Percentiles rank a stretch among this genome's conserved stretches.
Evolutionary conservation across 2,888 invertebrate genomes (phyloP).

Genomic region (Balanococcus diminutus): DNA sequence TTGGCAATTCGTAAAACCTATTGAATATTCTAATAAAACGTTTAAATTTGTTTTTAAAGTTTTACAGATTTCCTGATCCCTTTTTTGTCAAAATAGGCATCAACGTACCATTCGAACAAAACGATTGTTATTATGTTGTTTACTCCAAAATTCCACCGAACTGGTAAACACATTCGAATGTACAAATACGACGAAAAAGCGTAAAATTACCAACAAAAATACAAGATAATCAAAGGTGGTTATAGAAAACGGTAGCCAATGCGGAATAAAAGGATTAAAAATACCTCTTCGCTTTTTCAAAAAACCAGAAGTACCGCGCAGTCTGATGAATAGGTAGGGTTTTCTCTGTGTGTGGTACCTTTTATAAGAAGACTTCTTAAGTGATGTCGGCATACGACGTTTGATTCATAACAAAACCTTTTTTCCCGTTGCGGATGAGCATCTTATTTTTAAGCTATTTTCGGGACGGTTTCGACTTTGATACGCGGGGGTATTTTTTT

Average conservation of each 20-base stretch:
- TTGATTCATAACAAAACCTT: background rate
- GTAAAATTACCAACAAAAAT: background rate
- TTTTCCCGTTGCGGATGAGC: background rate
- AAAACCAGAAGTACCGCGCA: background rate
- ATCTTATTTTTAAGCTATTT: background rate
- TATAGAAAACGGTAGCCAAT: slow-evolving; percentile 15
- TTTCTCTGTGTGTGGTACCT: background rate
- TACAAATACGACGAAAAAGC: background rate
- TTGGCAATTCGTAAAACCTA: background rate
- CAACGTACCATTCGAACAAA: background rate
- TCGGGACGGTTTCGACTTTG: background rate
- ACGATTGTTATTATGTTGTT: background rate
- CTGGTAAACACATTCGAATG: background rate
- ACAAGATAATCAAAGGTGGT: background rate
- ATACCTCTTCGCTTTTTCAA: background rate
- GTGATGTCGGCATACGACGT: background rate
- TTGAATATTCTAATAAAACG: background rate
- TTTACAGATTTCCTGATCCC: background rate
- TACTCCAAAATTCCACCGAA: background rate
- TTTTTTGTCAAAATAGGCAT: background rate
- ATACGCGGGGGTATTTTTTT: background rate
- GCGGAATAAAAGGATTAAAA: slow-evolving; percentile 11
- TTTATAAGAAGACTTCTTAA: background rate
- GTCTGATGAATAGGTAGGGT: background rate
- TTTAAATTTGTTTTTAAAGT: background rate